Percentiles rank a stretch among this genome's conserved stretches.
Conservation (phyloP, 2,113 vertebrate genomes). For the Uria lomvia region DNA sequence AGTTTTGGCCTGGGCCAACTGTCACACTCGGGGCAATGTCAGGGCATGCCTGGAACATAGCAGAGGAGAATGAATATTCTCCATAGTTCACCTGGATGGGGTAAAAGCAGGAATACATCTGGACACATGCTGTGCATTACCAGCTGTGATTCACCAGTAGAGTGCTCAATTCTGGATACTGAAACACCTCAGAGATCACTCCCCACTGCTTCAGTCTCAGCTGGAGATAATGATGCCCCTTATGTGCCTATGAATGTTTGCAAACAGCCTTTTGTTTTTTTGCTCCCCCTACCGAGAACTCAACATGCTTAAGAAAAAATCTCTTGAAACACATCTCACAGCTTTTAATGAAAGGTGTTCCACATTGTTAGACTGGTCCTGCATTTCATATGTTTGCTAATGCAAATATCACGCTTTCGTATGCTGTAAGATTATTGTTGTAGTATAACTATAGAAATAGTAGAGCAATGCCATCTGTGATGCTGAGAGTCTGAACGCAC, state of each 20-base stretch:
- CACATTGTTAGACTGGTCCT: background rate
- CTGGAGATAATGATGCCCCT: background rate
- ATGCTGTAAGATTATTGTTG: background rate
- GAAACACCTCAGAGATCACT: background rate
- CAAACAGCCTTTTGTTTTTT: background rate
- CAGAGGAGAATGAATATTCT: background rate
- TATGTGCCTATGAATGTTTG: background rate
- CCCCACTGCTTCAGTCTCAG: background rate
- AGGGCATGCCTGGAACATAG: background rate
- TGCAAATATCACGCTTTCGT: background rate
- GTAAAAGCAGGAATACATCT: background rate
- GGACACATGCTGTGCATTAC: background rate
- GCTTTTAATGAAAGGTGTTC: background rate
- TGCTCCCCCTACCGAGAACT: background rate
- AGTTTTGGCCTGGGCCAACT: background rate
- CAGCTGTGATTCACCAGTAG: background rate
- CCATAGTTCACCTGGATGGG: background rate
- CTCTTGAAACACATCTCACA: background rate
- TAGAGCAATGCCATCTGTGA: background rate
- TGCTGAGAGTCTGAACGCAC: background rate
- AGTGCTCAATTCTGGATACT: background rate
- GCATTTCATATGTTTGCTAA: background rate
- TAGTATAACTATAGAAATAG: background rate
- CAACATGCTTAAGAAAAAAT: background rate
- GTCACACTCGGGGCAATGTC: fast-evolving